Percentiles rank a stretch among this genome's conserved stretches.
These are phyloP conservation scores for Dolichomitus sp. DNA, from an alignment of 2,888 invertebrate species.

Conservation along the genomic window DNA sequence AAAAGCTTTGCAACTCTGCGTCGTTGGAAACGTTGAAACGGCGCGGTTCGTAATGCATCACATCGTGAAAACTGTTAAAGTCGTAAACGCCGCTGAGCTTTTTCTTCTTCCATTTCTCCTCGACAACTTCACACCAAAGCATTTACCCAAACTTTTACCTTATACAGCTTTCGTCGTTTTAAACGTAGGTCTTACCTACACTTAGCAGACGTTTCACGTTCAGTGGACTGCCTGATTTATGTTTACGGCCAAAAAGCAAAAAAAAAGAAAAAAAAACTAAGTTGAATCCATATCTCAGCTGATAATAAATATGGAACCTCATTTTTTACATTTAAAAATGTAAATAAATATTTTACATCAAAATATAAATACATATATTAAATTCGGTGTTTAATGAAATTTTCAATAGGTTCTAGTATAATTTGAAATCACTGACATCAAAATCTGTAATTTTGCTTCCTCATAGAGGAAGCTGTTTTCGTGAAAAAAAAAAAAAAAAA, in stretches of 20 bases:
- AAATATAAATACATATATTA: no score
- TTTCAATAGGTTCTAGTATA: no score
- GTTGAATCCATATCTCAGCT: neutral
- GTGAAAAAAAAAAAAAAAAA: no score
- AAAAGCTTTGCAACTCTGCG: slow-evolving; percentile 28
- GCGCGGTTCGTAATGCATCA: slow-evolving; percentile 45
- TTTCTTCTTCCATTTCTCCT: slow-evolving; percentile 40
- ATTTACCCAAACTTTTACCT: slow-evolving; percentile 62
- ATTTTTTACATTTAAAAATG: no score
- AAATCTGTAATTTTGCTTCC: no score
- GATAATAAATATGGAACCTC: neutral
- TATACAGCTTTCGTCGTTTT: slow-evolving; percentile 8
- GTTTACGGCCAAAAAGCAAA: neutral
- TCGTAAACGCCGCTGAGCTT: slow-evolving; percentile 50
- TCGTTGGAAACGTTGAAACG: slow-evolving; percentile 22
- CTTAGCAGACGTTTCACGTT: neutral
- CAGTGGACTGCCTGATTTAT: neutral
- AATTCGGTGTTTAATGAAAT: no score
- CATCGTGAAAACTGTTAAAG: slow-evolving; percentile 37
- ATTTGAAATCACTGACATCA: no score
- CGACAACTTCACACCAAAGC: slow-evolving; percentile 46
- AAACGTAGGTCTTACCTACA: slow-evolving; percentile 12
- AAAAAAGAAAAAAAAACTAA: neutral
- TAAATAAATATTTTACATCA: no score
- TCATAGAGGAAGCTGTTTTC: no score